These are phyloP conservation scores for Neodon shergylaensis DNA, from an alignment of 2,113 vertebrate genomes.

Conservation along the genomic window DNA sequence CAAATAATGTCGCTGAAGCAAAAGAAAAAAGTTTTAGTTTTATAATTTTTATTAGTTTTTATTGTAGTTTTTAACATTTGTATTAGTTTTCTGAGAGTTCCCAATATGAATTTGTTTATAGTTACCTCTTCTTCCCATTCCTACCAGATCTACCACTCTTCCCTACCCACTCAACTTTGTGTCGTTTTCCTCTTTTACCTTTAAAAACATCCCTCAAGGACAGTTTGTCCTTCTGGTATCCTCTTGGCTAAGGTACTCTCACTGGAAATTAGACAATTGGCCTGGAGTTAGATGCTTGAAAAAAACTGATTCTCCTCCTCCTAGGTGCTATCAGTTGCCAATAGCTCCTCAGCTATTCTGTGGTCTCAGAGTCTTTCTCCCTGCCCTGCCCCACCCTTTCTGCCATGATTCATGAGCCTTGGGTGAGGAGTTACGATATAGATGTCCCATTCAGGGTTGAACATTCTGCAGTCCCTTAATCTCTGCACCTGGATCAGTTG, in stretches of 20 bases:
- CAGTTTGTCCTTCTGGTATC: neutral
- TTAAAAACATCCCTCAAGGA: neutral
- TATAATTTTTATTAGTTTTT: neutral
- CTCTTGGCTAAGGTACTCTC: neutral
- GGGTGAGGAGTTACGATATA: neutral
- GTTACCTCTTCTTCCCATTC: no score
- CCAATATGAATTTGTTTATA: no score
- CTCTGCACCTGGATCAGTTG: neutral
- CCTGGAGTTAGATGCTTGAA: neutral
- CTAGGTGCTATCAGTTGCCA: neutral
- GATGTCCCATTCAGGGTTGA: neutral
- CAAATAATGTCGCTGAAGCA: conserved; percentile 7
- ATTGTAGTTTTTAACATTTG: neutral
- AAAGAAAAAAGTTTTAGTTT: neutral
- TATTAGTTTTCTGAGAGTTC: neutral
- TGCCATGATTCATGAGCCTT: neutral
- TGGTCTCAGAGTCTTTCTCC: neutral
- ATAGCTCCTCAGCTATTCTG: no score
- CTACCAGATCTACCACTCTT: neutral
- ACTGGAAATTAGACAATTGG: no score
- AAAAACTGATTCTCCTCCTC: no score
- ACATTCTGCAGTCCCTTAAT: neutral
- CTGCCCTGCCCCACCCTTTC: neutral
- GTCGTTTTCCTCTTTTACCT: neutral
- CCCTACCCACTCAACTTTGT: neutral